Evolutionary conservation across 37 sponge, comb jelly and placozoan species (phyloP).

Genomic region (Diacarnus erythraeanus): DNA sequence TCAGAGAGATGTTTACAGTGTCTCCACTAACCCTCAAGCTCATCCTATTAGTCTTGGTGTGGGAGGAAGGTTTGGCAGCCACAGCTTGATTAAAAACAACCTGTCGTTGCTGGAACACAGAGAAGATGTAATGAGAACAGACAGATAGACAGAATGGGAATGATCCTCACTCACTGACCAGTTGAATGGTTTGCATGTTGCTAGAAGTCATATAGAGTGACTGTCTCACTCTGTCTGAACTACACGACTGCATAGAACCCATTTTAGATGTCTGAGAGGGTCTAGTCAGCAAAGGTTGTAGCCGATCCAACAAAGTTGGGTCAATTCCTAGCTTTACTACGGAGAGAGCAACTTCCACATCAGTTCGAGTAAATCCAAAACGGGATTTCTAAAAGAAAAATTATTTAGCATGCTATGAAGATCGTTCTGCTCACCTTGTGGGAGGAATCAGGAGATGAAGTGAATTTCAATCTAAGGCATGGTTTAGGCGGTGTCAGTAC

Average conservation of each 20-base stretch:
- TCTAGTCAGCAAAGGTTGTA: slow-evolving; percentile 29
- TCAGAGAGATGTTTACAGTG: slow-evolving; percentile 34
- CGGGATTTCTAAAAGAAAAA: not conserved
- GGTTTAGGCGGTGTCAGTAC: slow-evolving; percentile 9
- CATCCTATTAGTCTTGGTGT: slow-evolving; percentile 4
- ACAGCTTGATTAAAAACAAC: slow-evolving; percentile 55
- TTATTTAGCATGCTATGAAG: too few relatives aligned
- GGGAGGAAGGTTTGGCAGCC: not conserved
- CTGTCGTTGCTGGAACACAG: slow-evolving; percentile 33
- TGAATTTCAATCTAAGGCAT: slow-evolving; percentile 31
- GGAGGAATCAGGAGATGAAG: not conserved
- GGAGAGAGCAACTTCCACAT: slow-evolving; percentile 15
- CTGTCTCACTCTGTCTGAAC: slow-evolving; percentile 21
- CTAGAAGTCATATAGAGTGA: slow-evolving; percentile 60
- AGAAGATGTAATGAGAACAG: not conserved
- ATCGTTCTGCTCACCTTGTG: slow-evolving; percentile 20
- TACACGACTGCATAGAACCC: not conserved
- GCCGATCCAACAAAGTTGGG: slow-evolving; percentile 46
- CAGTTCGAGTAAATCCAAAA: slow-evolving; percentile 1
- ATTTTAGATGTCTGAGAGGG: not conserved
- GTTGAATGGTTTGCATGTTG: slow-evolving; percentile 33
- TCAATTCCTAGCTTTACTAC: slow-evolving; percentile 32
- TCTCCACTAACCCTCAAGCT: slow-evolving; percentile 6
- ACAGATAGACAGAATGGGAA: not conserved
- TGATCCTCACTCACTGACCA: slow-evolving; percentile 16